Evolutionary conservation across 2,888 invertebrate genomes (phyloP).

Genomic region (Sympetrum striolatum): DNA sequence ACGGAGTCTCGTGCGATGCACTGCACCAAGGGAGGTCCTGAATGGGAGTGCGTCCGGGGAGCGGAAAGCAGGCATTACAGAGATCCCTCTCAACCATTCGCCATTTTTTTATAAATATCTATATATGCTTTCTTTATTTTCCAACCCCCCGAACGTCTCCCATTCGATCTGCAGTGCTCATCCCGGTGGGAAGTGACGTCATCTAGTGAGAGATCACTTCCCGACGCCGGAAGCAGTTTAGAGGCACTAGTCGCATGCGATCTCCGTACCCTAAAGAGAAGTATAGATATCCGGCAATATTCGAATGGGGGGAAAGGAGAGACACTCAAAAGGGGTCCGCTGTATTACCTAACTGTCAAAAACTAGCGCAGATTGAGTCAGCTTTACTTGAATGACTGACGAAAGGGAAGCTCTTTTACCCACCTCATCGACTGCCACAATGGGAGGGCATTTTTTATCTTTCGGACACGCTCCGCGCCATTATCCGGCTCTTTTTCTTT

Average conservation of each 20-base stretch:
- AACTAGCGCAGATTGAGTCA: neutral
- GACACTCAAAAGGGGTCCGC: neutral
- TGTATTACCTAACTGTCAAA: neutral
- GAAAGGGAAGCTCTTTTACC: neutral
- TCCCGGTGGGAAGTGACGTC: neutral
- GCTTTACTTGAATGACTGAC: neutral
- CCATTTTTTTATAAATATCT: neutral
- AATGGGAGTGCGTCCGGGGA: neutral
- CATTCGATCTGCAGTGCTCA: neutral
- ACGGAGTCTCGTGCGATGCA: too few species aligned
- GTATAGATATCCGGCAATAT: neutral
- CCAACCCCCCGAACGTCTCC: neutral
- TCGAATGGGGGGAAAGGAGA: neutral
- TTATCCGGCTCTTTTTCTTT: neutral
- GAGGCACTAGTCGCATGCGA: conserved; percentile 7
- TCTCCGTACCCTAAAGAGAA: neutral
- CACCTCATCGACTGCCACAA: neutral
- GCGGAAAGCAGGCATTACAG: neutral
- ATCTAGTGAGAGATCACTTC: neutral
- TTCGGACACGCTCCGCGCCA: neutral
- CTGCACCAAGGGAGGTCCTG: neutral
- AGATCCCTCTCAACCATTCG: neutral
- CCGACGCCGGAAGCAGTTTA: conserved; percentile 14
- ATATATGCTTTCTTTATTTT: neutral
- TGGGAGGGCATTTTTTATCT: neutral